These are phyloP conservation scores for Dromius quadrimaculatus DNA, from an alignment of 2,888 invertebrate genomes.

Conservation along the genomic window DNA sequence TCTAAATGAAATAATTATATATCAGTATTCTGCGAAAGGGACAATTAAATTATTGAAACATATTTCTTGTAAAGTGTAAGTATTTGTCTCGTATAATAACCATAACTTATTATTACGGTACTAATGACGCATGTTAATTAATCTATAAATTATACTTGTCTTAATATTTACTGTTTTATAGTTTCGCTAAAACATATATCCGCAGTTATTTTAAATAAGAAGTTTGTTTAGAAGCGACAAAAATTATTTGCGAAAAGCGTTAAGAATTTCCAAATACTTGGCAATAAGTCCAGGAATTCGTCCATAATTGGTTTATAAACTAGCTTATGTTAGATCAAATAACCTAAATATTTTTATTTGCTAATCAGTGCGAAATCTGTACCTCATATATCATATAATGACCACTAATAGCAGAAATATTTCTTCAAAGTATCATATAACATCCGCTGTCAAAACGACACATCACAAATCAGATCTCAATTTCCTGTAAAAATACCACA, in stretches of 20 bases:
- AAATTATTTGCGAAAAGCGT: no score
- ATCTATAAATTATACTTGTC: constrained; percentile 16
- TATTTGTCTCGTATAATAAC: no score
- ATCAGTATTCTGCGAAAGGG: constrained; percentile 18
- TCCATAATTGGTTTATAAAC: no score
- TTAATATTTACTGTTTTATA: neutral
- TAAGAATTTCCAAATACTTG: no score
- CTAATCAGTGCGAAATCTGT: neutral
- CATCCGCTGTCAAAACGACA: constrained; percentile 2
- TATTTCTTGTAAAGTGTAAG: constrained; percentile 4
- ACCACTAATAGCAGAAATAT: constrained; percentile 20
- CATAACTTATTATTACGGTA: constrained; percentile 11
- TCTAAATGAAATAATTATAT: neutral
- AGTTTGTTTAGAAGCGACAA: no score
- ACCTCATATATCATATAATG: constrained; percentile 18
- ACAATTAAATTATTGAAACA: constrained; percentile 32
- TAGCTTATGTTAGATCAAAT: no score
- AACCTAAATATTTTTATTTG: neutral
- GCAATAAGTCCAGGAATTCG: no score
- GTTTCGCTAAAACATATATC: no score
- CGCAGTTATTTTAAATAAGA: no score
- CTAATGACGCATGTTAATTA: constrained; percentile 7
- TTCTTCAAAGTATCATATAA: constrained; percentile 16
- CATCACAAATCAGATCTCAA: constrained; percentile 31
- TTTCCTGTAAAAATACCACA: constrained; percentile 33